Base-by-base conservation (phyloP, 1,140 invertebrate genomes). In the Oreohelix idahoensis region DNA sequence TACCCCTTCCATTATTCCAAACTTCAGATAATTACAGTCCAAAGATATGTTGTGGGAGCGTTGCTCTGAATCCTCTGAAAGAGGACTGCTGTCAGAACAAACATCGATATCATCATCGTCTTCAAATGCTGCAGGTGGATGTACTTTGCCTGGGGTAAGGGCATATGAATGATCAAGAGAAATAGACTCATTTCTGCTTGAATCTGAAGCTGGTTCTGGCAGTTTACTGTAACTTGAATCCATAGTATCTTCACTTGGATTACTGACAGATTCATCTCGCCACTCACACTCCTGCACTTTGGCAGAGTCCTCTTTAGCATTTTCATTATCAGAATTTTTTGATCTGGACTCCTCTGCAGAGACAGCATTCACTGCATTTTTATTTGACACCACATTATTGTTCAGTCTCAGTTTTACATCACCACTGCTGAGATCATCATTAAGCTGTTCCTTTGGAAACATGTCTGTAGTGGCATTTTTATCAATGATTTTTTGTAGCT, bases 11-110 rank as follows among this genome's bases (percentile, higher is more conserved):
- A 74, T 26, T 15, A 85, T 66, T 49, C 79, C 79, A 49, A 51
- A 85, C 58, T 84, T 83, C 29, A 87, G 71, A 51, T 84, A 87
- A 32, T 76, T 79, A 77, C 84, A 84, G 42, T 87, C 86, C 38
- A 87, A 49, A 23, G 86, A 85, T 45, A 84, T 42, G 69, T 82
- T 87, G 32, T 81, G 32, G 11, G 84, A 76, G 26, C 86, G 39
- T 42, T 84, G 86, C 58, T 87, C 86, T 26, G 76, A 77, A 17
- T 87, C 86, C 45, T 85, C 84, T 58, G 83, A 74, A 13, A 82
- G 51, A 45, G 80, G 80, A 63, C 80, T 82, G 71, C 32, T 36
- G 35, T 82, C 70, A 36, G 80, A 82, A 39, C 80, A 82, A 17
- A 82, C 80, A 58, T 82, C 80, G 2, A 82, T 58, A 36, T 82